Evolutionary conservation across 2,888 invertebrate species (phyloP).

Genomic region (Noctua pronuba): DNA sequence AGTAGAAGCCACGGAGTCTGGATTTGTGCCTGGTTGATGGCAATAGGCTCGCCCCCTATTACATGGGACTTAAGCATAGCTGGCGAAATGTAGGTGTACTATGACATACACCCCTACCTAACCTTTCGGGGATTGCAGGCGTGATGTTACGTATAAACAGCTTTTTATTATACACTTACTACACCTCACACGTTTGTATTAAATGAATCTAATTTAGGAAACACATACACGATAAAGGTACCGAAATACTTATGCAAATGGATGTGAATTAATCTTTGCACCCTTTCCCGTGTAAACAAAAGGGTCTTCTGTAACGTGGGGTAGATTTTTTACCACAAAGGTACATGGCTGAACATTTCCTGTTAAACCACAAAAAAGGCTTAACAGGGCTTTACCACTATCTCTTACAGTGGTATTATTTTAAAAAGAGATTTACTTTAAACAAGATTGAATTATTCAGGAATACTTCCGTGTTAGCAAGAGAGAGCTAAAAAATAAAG

Average conservation of each 20-base stretch:
- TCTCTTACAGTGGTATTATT: neutral
- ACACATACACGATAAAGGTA: conserved; percentile 30
- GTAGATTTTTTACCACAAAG: conserved; percentile 16
- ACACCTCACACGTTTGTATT: conserved; percentile 3
- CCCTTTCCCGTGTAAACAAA: conserved; percentile 54
- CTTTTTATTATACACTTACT: neutral
- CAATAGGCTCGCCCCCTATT: neutral
- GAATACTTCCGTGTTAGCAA: no score
- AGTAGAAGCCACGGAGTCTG: neutral
- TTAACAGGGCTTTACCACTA: neutral
- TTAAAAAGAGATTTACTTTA: neutral
- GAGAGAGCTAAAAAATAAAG: no score
- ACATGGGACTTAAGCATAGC: no score
- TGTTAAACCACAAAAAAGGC: conserved; percentile 13
- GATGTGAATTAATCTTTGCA: conserved; percentile 54
- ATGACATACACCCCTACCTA: no score
- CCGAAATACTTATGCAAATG: conserved; percentile 52
- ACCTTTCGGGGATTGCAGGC: neutral
- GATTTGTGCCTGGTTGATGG: neutral
- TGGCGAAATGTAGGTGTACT: no score
- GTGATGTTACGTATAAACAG: neutral
- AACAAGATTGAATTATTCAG: neutral
- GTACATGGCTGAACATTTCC: conserved; percentile 25
- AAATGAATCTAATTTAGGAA: conserved; percentile 46
- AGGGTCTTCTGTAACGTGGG: conserved; percentile 35